Evolutionary conservation across 1,140 invertebrate genomes (phyloP).

Genomic region (Neuroterus valhalla): DNA sequence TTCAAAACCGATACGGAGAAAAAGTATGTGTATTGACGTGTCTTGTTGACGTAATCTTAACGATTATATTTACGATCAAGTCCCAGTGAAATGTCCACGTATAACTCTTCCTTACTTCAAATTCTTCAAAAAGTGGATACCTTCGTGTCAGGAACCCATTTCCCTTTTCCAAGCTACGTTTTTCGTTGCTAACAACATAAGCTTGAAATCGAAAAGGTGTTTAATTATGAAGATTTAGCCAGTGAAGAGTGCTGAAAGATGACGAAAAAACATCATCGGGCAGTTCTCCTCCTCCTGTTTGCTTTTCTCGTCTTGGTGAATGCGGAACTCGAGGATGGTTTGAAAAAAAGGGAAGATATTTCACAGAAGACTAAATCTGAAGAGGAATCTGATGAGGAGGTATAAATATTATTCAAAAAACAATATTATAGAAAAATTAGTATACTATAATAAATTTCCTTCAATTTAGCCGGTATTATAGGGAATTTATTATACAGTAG

Average conservation of each 20-base stretch:
- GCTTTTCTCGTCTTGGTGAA: constrained; percentile 46
- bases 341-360: constrained; percentile 48
- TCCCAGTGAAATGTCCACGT: constrained; percentile 59
- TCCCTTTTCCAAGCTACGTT: neutral
- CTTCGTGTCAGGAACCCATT: constrained; percentile 13
- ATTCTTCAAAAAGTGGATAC: constrained; percentile 42
- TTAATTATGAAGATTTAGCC: constrained; percentile 31
- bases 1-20: neutral
- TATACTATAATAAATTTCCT: no score
- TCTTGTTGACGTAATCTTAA: constrained; percentile 59
- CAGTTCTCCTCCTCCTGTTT: constrained; percentile 47
- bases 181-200: constrained; percentile 29
- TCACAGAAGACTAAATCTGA: constrained; percentile 51
- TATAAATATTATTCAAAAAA: neutral
- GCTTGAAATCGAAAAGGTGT: constrained; percentile 3
- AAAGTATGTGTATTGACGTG: constrained; percentile 55
- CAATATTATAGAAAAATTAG: no score
- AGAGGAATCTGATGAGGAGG: constrained; percentile 58
- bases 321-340: constrained; percentile 52
- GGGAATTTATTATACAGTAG: no score
- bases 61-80: constrained; percentile 44
- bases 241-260: constrained; percentile 48
- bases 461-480: no score
- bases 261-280: constrained; percentile 46
- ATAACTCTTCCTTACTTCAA: constrained; percentile 48